Percentiles rank a stretch among this genome's conserved stretches.
Conservation (phyloP, 2,113 vertebrate species). For the Prochilodus magdalenae region DNA sequence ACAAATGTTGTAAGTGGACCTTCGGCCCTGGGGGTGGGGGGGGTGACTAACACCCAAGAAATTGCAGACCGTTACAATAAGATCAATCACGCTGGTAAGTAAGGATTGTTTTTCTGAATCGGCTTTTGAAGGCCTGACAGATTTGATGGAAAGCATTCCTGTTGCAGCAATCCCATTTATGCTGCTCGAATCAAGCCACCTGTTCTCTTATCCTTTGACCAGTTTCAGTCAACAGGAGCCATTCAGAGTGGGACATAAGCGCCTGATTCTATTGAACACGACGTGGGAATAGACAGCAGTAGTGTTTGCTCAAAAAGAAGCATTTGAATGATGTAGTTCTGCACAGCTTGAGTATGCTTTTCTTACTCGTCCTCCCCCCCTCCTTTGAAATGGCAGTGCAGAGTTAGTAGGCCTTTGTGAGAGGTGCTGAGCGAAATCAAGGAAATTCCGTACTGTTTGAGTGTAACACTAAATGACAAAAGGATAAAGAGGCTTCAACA, state of each 20-base stretch:
- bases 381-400: constrained; percentile 29
- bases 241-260: constrained; percentile 40
- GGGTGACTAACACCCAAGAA: no score
- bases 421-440: constrained; percentile 21
- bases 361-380: constrained; percentile 14
- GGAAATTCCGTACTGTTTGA: constrained; percentile 41
- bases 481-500: constrained; percentile 39
- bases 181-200: constrained; percentile 29
- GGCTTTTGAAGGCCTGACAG: not conserved
- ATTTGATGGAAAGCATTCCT: not conserved
- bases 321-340: constrained; percentile 23
- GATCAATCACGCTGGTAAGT: not conserved
- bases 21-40: no score
- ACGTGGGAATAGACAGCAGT: constrained; percentile 33
- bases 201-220: constrained; percentile 9
- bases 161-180: constrained; percentile 7
- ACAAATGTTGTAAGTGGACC: no score
- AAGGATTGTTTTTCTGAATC: not conserved
- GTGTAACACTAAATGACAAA: constrained; percentile 48
- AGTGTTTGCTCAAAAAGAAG: constrained; percentile 27
- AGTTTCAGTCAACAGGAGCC: constrained; percentile 28
- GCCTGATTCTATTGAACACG: constrained; percentile 42
- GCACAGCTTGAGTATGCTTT: constrained; percentile 41
- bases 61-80: not conserved
- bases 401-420: constrained; percentile 25